Percentiles rank a stretch among this genome's conserved stretches.
These are phyloP conservation scores for Drosophila borealis DNA, from an alignment of 2,888 invertebrate genomes.

Conservation along the genomic window DNA sequence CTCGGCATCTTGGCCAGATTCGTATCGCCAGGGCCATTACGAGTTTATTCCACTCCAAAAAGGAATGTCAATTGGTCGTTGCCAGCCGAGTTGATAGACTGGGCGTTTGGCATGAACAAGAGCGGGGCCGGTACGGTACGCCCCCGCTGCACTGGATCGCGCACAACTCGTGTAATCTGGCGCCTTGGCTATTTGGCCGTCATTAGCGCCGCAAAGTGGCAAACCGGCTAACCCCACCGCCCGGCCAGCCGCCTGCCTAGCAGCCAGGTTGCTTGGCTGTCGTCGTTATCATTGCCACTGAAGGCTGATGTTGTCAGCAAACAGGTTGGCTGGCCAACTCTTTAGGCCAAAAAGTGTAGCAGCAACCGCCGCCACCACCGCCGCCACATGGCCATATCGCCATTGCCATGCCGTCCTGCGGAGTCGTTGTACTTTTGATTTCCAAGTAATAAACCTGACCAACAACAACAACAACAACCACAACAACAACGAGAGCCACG, in stretches of 20 bases:
- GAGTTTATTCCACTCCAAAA: conserved; percentile 69
- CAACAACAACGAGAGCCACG: conserved; percentile 10
- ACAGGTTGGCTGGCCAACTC: conserved; percentile 52
- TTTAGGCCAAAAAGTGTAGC: conserved; percentile 79
- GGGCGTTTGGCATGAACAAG: conserved; percentile 2
- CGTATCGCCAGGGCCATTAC: conserved; percentile 39
- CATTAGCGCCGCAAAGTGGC: conserved; percentile 66
- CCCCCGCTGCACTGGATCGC: conserved; percentile 52
- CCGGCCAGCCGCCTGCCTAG: not conserved
- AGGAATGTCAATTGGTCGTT: conserved; percentile 69
- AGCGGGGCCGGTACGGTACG: conserved; percentile 44
- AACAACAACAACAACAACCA: conserved; percentile 26
- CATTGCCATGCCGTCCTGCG: conserved; percentile 51
- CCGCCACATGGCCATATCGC: conserved; percentile 20
- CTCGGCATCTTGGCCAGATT: conserved; percentile 26
- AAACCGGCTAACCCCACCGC: conserved; percentile 57
- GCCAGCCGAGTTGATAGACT: conserved; percentile 36
- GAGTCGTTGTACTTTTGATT: conserved; percentile 80
- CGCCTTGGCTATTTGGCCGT: conserved; percentile 56
- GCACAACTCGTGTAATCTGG: conserved; percentile 38
- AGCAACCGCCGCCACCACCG: conserved; percentile 33
- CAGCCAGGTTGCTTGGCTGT: conserved; percentile 5
- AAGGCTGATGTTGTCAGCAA: conserved; percentile 43
- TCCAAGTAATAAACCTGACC: conserved; percentile 68
- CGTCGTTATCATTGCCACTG: conserved; percentile 53